Evolutionary conservation across 2,888 invertebrate species (phyloP), one percentile per base, ranked within the genome.

Genomic region (Scrobipalpa costella): DNA sequence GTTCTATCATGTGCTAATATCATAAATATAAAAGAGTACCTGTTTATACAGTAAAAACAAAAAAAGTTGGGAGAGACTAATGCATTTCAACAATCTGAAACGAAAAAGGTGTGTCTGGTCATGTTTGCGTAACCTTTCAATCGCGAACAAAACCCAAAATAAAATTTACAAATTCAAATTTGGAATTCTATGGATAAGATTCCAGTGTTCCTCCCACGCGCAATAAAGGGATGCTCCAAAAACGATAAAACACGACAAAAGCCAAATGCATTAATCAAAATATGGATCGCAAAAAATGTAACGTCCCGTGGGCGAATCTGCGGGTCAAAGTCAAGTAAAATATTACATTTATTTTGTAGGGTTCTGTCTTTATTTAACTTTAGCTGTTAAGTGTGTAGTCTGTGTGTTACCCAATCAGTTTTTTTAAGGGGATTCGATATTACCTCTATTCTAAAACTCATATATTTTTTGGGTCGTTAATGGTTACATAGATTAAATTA

Each of bases 231-330:
- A 79, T 83, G 83, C 75, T 70, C 82, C 79, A 79, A 83, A 86
- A 86, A 84, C 81, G 83, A 84, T 83, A 83, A 85, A 85, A 74
- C 75, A 70, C 73, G 73, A 77, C 72, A 76, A 73, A 74, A 71
- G 75, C 70, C 69, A 57, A 73, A 70, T 70, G 68, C 84, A 88
- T 87, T 85, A 84, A 88, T 88, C 88, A 88, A 86, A 84, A 83
- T 78, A 80, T 78, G 79, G 76, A 79, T 80, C 81, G 83, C 84
- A 87, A 86, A 88, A 86, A 88, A 85, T 76, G 71, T 71, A 70
- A 69, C 72, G 73, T 71, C 74, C 77, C 76, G 83, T 84, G 84
- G 84, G 85, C 75, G 80, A 75, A 75, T 64, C 73, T 67, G 76
- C 66, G 67, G 57, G 64, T 27, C 52, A 33, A 40, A 67, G 64